These are phyloP conservation scores for Opisthograptis luteolata DNA, from an alignment of 2,888 invertebrate genomes.

Conservation along the genomic window DNA sequence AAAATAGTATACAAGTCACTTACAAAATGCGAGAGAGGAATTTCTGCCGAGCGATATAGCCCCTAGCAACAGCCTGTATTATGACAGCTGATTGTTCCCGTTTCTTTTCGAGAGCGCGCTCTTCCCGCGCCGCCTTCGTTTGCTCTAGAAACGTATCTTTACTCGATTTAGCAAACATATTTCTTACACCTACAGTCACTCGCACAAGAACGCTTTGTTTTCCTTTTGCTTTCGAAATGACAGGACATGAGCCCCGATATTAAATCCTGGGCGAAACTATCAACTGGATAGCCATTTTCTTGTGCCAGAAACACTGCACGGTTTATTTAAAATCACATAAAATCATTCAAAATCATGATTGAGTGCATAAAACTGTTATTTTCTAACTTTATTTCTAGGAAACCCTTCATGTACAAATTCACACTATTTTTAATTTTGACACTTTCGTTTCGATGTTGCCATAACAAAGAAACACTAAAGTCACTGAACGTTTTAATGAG, in stretches of 20 bases:
- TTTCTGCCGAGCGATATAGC: slow-evolving; percentile 88
- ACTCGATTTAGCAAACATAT: slow-evolving; percentile 80
- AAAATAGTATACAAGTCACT: slow-evolving; percentile 55
- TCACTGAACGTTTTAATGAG: too few relatives aligned
- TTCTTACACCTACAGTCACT: slow-evolving; percentile 41
- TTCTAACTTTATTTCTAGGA: slow-evolving; percentile 37
- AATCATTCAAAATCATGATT: too few relatives aligned
- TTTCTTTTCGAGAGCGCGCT: slow-evolving; percentile 93
- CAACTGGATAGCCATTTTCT: slow-evolving; percentile 38
- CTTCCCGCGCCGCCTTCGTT: slow-evolving; percentile 95
- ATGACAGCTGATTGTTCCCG: slow-evolving; percentile 89
- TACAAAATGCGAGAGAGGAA: slow-evolving; percentile 89
- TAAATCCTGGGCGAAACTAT: slow-evolving; percentile 21
- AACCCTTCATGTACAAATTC: slow-evolving; percentile 37
- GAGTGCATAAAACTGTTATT: too few relatives aligned
- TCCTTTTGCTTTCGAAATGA: slow-evolving; percentile 55
- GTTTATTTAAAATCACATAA: slow-evolving; percentile 30
- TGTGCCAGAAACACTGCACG: slow-evolving; percentile 29
- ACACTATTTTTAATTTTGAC: slow-evolving; percentile 50
- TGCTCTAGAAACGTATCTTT: slow-evolving; percentile 94
- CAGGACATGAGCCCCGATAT: slow-evolving; percentile 46
- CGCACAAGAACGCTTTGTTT: slow-evolving; percentile 60
- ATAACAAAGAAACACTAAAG: neutral
- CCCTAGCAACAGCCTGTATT: slow-evolving; percentile 90
- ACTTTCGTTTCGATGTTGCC: slow-evolving; percentile 39